Conservation (phyloP, 1,140 invertebrate genomes). For the Chironomus tepperi region DNA sequence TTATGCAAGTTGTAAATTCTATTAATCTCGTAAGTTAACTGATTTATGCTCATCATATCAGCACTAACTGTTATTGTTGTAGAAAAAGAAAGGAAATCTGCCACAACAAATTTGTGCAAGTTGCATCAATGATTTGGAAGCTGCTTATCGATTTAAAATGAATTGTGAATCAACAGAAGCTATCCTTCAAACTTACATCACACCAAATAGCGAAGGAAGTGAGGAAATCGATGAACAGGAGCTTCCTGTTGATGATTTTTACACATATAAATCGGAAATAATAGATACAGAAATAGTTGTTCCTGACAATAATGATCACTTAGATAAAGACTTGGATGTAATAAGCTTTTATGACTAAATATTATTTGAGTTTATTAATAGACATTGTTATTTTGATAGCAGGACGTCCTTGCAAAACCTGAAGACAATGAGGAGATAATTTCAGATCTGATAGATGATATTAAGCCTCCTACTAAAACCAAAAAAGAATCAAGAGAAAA, state of each 20-base stretch:
- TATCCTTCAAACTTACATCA: slow-evolving; percentile 29
- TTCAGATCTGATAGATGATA: not conserved
- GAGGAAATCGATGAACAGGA: not conserved
- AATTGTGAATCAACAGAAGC: slow-evolving; percentile 34
- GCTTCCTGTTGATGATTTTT: not conserved
- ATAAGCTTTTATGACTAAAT: too few species aligned
- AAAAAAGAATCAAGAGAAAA: not conserved
- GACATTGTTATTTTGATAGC: too few species aligned
- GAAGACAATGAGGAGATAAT: not conserved
- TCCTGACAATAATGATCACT: too few species aligned
- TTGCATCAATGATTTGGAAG: slow-evolving; percentile 33
- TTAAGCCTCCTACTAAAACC: not conserved
- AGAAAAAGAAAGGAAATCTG: slow-evolving; percentile 28
- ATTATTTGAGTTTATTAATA: too few species aligned
- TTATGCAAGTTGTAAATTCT: not conserved
- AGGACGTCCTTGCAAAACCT: too few species aligned
- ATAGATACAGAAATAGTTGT: too few species aligned
- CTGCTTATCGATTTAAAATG: slow-evolving; percentile 35
- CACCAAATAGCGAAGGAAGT: not conserved
- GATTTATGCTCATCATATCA: not conserved
- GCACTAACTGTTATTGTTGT: not conserved
- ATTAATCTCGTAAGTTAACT: not conserved
- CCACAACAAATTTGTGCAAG: slow-evolving; percentile 35
- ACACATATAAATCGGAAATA: not conserved
- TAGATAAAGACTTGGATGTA: too few species aligned